Percentiles rank a stretch among this genome's conserved stretches.
Evolutionary conservation across 2,888 invertebrate species (phyloP).

Genomic region (Periphyllus acericola): DNA sequence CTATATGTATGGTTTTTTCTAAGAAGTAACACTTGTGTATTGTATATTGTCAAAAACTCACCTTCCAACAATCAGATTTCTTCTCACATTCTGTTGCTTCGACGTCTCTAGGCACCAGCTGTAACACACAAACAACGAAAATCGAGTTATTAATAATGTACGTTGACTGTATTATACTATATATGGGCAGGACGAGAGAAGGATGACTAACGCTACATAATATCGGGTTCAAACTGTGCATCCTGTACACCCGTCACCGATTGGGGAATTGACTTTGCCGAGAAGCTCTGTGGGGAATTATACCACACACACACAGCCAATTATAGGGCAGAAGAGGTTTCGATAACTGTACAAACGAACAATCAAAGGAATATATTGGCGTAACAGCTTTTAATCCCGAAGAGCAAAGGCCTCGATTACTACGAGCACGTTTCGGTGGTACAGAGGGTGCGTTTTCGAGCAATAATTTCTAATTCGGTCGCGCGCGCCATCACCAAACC

Average conservation of each 20-base stretch:
- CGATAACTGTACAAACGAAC: constrained; percentile 35
- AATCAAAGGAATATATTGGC: constrained; percentile 28
- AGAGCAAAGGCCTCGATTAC: neutral
- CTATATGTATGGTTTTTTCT: no score
- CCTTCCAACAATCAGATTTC: constrained; percentile 57
- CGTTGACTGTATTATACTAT: neutral
- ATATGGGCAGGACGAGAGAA: neutral
- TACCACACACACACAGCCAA: neutral
- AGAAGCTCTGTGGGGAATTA: constrained; percentile 35
- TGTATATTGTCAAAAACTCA: constrained; percentile 8
- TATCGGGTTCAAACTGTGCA: neutral
- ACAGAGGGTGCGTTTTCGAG: neutral
- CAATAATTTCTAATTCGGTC: neutral
- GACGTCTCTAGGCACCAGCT: constrained; percentile 50
- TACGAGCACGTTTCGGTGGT: neutral
- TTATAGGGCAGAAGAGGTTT: neutral
- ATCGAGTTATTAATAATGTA: constrained; percentile 29
- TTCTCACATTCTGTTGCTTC: constrained; percentile 56
- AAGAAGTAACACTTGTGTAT: neutral
- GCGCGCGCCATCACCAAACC: neutral
- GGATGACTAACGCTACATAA: constrained; percentile 22
- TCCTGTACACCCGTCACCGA: neutral
- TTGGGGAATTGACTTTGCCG: constrained; percentile 41
- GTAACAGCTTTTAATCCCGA: constrained; percentile 12
- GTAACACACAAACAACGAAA: constrained; percentile 15